A percentile compares a stretch with the other conserved stretches of the same genome.
Conservation (phyloP, 2,113 vertebrate genomes). For the Nothocercus julius region DNA sequence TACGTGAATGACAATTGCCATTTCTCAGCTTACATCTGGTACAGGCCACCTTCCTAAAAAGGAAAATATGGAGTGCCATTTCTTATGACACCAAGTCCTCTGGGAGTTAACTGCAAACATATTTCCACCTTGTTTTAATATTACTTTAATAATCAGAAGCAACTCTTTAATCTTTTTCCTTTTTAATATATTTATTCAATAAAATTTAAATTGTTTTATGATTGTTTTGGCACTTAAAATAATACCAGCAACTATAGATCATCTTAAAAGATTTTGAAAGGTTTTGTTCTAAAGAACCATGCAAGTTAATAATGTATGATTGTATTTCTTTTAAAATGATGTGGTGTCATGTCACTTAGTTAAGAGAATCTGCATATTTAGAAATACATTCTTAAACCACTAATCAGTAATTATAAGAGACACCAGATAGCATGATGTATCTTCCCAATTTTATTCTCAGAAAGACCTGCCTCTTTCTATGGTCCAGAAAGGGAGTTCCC, state of each 20-base stretch:
- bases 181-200: not conserved
- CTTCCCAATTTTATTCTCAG: not conserved
- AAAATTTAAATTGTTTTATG: not conserved
- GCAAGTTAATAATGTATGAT: not conserved
- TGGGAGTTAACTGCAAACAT: slow-evolving; percentile 2
- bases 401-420: not conserved
- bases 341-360: not conserved
- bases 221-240: not conserved
- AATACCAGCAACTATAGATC: not conserved
- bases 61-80: not conserved
- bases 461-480: not conserved
- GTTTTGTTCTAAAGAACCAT: not conserved
- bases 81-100: not conserved
- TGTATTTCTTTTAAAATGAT: not conserved
- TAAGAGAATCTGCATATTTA: not conserved
- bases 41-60: slow-evolving; percentile 27
- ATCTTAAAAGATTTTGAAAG: not conserved
- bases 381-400: not conserved
- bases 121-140: slow-evolving; percentile 25
- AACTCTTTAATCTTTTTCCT: not conserved
- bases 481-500: not conserved
- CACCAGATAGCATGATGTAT: not conserved
- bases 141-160: not conserved
- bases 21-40: slow-evolving; percentile 2
- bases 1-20: not conserved